Conservation (phyloP, 2,888 invertebrate species). For the Acrobeloides nanus region DNA sequence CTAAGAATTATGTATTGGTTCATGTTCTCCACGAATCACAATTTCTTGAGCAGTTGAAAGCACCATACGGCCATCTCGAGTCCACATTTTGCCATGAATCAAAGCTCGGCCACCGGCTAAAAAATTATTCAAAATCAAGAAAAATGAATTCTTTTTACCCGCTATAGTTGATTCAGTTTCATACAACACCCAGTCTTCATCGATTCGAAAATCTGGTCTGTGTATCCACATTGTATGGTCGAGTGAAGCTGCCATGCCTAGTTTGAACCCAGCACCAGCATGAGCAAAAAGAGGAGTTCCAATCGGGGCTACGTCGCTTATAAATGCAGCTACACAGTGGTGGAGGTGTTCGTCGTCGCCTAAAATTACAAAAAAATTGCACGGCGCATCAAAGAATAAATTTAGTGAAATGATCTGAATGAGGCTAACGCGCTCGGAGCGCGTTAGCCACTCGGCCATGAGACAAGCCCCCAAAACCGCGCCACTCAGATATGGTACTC, state of each 20-base stretch:
- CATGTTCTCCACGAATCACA: constrained; percentile 47
- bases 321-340: constrained; percentile 56
- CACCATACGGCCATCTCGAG: constrained; percentile 55
- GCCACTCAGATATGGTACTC: too few relatives aligned
- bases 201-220: constrained; percentile 53
- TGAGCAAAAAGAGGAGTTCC: constrained; percentile 48
- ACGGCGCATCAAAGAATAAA: too few relatives aligned
- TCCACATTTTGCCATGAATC: constrained; percentile 56
- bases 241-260: constrained; percentile 54
- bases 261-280: constrained; percentile 35
- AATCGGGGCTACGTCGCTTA: constrained; percentile 54
- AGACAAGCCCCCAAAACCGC: too few relatives aligned
- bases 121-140: too few relatives aligned
- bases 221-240: constrained; percentile 58
- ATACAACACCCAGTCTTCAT: constrained; percentile 57
- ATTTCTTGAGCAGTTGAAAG: constrained; percentile 57
- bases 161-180: constrained; percentile 55
- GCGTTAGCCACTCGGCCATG: too few relatives aligned
- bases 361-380: constrained; percentile 15
- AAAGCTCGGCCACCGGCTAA: constrained; percentile 54
- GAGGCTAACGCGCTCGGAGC: too few relatives aligned
- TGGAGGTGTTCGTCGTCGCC: constrained; percentile 54
- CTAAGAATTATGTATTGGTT: too few relatives aligned
- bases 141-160: too few relatives aligned
- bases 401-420: too few relatives aligned